phyloP scores from a whole-genome alignment of 2,113 vertebrate species.

The Piliocolobus tephrosceles region DNA sequence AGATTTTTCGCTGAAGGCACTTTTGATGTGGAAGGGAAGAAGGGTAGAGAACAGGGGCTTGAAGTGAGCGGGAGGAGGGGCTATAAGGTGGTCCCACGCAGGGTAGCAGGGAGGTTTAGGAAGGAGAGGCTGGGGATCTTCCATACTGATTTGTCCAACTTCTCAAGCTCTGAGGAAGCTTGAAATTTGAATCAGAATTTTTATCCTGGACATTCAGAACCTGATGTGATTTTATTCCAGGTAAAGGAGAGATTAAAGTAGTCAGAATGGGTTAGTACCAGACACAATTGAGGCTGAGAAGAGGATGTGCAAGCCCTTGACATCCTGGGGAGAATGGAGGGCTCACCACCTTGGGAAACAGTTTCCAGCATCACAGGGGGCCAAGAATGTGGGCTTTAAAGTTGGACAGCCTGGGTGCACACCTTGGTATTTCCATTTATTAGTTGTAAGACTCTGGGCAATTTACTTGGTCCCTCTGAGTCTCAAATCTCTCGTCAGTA shows the following conservation, averaged over 20 bases:
- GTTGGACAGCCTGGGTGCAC: neutral
- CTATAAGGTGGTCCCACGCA: fast-evolving
- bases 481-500: neutral
- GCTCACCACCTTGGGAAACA: neutral
- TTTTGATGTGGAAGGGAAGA: neutral
- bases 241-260: neutral
- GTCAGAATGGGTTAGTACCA: neutral
- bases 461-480: neutral
- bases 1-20: neutral
- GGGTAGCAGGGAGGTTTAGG: neutral
- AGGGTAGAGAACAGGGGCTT: neutral
- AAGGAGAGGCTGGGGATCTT: neutral
- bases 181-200: neutral
- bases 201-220: neutral
- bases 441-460: neutral
- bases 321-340: neutral
- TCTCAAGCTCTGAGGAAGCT: neutral
- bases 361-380: neutral
- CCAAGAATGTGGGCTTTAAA: neutral
- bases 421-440: neutral
- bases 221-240: neutral
- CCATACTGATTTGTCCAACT: neutral
- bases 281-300: neutral
- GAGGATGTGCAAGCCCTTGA: neutral
- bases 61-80: neutral